These are phyloP conservation scores for Spea hammondii DNA, from an alignment of 2,797 vertebrate species.

Conservation along the genomic window DNA sequence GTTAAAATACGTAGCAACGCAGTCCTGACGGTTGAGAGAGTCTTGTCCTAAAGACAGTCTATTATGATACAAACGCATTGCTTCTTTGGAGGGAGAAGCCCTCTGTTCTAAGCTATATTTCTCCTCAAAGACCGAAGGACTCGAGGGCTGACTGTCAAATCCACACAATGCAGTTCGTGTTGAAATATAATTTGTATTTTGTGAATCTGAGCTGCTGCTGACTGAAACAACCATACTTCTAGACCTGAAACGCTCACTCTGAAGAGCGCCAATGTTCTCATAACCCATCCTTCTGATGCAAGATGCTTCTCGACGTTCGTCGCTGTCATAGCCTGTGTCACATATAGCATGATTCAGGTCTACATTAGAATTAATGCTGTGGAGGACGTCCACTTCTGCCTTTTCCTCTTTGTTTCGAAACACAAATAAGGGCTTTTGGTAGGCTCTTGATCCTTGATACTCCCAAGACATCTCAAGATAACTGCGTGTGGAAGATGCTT, in stretches of 20 bases:
- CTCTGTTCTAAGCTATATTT: constrained; percentile 11
- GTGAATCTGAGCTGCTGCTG: constrained; percentile 40
- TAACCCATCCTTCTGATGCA: constrained; percentile 27
- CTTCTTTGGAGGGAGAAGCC: background rate
- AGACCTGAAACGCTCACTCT: background rate
- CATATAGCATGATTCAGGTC: constrained; percentile 14
- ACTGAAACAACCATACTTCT: constrained; percentile 29
- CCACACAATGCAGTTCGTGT: background rate
- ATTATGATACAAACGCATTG: background rate
- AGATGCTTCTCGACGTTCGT: constrained; percentile 5
- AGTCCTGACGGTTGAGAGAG: background rate
- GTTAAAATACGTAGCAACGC: constrained; percentile 23
- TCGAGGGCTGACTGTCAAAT: constrained; percentile 17
- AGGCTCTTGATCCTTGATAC: background rate
- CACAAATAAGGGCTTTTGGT: constrained; percentile 1
- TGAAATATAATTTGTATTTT: constrained; percentile 16
- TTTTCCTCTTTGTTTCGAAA: background rate
- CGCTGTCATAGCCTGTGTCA: constrained; percentile 33
- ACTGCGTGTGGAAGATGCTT: constrained; percentile 2
- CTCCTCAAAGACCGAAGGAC: constrained; percentile 31
- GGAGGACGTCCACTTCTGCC: constrained; percentile 2
- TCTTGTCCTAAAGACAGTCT: background rate
- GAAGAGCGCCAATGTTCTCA: constrained; percentile 26
- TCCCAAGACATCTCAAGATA: constrained; percentile 4
- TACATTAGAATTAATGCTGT: background rate